These are phyloP conservation scores for Potamilus streckersoni DNA, from an alignment of 1,140 invertebrate species.

Conservation along the genomic window DNA sequence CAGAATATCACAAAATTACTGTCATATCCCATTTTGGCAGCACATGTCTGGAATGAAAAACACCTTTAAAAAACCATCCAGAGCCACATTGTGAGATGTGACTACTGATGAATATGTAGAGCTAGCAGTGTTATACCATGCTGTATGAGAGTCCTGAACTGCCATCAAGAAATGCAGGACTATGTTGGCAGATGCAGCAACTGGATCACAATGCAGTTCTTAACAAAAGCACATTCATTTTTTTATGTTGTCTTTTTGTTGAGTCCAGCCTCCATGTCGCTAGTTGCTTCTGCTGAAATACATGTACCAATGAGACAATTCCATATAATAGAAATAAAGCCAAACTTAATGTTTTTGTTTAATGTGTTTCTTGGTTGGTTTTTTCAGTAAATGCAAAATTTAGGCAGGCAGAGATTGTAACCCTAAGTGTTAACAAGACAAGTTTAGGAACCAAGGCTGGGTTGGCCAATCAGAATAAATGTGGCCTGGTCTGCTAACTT, in stretches of 20 bases:
- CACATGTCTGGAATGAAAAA: no score
- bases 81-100: no score
- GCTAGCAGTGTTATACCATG: not conserved
- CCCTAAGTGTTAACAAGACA: conserved; percentile 10
- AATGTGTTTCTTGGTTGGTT: not conserved
- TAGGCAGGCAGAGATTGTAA: not conserved
- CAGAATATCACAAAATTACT: no score
- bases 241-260: not conserved
- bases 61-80: no score
- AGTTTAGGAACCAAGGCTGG: conserved; percentile 29
- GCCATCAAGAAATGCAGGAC: not conserved
- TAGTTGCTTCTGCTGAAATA: not conserved
- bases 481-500: conserved; percentile 23
- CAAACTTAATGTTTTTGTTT: not conserved
- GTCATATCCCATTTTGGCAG: no score
- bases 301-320: not conserved
- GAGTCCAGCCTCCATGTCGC: not conserved
- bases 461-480: conserved; percentile 28
- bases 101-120: not conserved
- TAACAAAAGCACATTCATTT: conserved; percentile 2
- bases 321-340: conserved; percentile 9
- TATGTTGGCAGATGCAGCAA: conserved; percentile 3
- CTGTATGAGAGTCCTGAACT: not conserved
- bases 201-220: conserved; percentile 1
- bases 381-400: not conserved